Percentiles rank a stretch among this genome's conserved stretches.
These are phyloP conservation scores for Crotalus helleri DNA, from an alignment of 2,113 vertebrate genomes.

Conservation along the genomic window DNA sequence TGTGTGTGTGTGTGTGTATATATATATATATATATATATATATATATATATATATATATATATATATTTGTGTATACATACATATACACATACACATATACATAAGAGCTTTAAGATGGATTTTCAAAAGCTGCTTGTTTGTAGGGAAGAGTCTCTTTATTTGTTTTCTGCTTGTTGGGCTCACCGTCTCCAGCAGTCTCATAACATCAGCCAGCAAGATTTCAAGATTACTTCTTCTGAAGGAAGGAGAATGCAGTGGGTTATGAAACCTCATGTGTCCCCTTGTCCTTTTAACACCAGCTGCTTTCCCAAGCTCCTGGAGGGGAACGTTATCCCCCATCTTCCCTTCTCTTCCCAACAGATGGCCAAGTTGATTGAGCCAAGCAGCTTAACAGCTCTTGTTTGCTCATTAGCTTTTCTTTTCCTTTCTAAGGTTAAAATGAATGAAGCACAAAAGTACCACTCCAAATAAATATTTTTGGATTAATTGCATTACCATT, in stretches of 20 bases:
- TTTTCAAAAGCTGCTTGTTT: not conserved
- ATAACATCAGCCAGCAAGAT: not conserved
- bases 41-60: too few relatives aligned
- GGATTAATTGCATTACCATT: not conserved
- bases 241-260: not conserved
- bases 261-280: not conserved
- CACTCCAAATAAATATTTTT: not conserved
- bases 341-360: not conserved
- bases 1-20: too few relatives aligned
- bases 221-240: conserved; percentile 13
- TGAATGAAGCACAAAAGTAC: not conserved
- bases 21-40: too few relatives aligned
- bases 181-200: not conserved
- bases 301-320: conserved; percentile 26
- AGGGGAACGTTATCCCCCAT: not conserved
- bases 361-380: conserved; percentile 15
- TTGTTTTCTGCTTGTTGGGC: not conserved
- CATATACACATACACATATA: too few relatives aligned
- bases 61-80: too few relatives aligned
- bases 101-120: not conserved
- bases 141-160: not conserved
- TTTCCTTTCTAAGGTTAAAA: not conserved
- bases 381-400: conserved; percentile 14
- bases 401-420: not conserved
- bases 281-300: conserved; percentile 1